Evolutionary conservation across 2,113 vertebrate genomes (phyloP), one percentile per base, ranked within the genome.

Genomic region (Hystrix brachyura): DNA sequence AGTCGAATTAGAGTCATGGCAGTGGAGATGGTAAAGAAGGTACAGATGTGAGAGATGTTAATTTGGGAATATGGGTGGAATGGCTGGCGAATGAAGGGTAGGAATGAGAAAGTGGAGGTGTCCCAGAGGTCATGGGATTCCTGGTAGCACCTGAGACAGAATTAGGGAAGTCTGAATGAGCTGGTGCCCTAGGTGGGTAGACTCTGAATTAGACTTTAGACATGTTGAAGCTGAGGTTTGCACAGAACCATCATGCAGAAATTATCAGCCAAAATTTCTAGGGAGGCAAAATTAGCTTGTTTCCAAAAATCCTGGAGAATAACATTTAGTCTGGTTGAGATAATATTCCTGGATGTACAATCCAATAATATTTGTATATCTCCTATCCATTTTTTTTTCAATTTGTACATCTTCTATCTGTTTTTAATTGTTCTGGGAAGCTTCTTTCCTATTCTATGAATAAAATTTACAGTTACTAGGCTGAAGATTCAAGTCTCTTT

Each of bases 371-470:
- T 91, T 95, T 92, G 38, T 84, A 14, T 65, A 90, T 64, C 51
- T 83, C 34, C 53, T 87, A 84, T 12, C 34, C 53, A 86, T 94
- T 94, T 96, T 85, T 94, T 94, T 96, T 85, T 92, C 86, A 91
- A 85, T 96, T 93, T 79, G 82, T 43, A 1, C 64, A 90, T 62
- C 78, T 62, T n/a, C 29, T 89, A 43, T 69, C 71, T 94, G 43
- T 64, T 78, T 96, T 67, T 90, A 94, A 95, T 90, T 84, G 46
- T 80, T 90, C 71, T 88, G 74, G 78, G 94, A 94, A 95, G 27
- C n/a, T 14, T 87, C 64, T 80, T 80, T 64, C 57, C 90, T 81
- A 57, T 92, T 93, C 32, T 86, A 51, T 86, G 62, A 96, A 76
- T 13, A 78, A 83, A 92, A 96, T 59, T 69, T 60, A 82, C 10